These are phyloP conservation scores for Luperina nickerlii DNA, from an alignment of 2,888 invertebrate genomes.

Conservation along the genomic window DNA sequence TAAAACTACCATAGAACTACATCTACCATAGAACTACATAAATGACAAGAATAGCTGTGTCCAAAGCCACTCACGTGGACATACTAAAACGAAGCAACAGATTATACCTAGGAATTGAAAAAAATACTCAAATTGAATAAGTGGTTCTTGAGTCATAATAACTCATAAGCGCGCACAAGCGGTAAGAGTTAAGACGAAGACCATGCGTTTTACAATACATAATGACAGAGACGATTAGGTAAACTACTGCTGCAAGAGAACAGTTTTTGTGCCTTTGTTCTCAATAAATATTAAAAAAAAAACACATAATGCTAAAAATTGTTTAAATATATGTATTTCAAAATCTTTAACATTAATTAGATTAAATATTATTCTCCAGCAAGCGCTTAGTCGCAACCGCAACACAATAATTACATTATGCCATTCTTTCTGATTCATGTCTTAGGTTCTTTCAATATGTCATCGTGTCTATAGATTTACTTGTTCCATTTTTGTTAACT, in stretches of 20 bases:
- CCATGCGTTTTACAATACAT: constrained; percentile 2
- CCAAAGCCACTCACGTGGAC: neutral
- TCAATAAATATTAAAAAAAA: neutral
- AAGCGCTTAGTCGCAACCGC: too few species aligned
- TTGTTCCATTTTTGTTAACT: neutral
- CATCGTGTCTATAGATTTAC: neutral
- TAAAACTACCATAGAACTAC: neutral
- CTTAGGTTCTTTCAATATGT: neutral
- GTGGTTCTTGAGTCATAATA: constrained; percentile 2
- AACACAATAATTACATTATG: neutral
- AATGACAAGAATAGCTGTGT: neutral
- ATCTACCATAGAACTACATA: neutral
- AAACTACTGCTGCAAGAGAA: neutral
- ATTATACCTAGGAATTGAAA: neutral
- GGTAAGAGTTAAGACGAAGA: neutral
- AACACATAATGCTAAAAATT: neutral
- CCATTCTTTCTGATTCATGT: neutral
- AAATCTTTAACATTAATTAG: neutral
- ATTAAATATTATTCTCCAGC: neutral
- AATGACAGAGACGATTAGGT: neutral
- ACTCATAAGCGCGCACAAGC: neutral
- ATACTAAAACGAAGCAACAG: neutral
- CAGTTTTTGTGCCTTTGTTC: neutral
- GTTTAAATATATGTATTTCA: neutral
- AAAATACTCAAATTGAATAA: constrained; percentile 21